These are phyloP conservation scores for Drosophila fuyamai DNA, from an alignment of 1,140 invertebrate species.

Conservation along the genomic window DNA sequence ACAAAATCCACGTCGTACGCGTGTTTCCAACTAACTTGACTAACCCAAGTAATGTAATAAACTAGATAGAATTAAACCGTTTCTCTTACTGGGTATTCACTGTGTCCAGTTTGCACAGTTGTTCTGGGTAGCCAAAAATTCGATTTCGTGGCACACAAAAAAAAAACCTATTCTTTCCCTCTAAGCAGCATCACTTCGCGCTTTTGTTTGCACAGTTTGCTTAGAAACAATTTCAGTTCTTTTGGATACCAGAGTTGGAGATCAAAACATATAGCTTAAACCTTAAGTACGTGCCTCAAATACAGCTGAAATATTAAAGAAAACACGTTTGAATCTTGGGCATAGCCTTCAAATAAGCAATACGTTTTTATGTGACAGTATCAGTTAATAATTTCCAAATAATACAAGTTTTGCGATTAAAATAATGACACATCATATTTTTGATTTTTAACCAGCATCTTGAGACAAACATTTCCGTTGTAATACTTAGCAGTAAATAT, in stretches of 20 bases:
- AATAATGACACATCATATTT: no score
- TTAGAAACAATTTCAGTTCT: conserved; percentile 6
- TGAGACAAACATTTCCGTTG: no score
- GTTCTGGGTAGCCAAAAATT: conserved; percentile 27
- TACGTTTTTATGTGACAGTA: not conserved
- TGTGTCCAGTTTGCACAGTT: conserved; percentile 61
- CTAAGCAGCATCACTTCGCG: not conserved
- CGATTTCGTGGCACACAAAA: conserved; percentile 34
- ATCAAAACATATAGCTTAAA: not conserved
- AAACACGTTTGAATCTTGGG: not conserved
- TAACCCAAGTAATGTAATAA: conserved; percentile 38
- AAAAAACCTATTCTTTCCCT: not conserved
- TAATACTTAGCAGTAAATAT: no score
- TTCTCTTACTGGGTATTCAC: conserved; percentile 15
- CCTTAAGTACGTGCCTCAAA: conserved; percentile 6
- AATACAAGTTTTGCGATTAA: not conserved
- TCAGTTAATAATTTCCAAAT: not conserved
- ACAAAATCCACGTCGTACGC: conserved; percentile 15
- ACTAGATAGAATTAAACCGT: conserved; percentile 37
- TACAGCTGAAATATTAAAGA: conserved; percentile 1
- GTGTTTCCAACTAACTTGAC: conserved; percentile 16
- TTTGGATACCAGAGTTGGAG: not conserved
- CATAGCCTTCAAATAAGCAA: not conserved
- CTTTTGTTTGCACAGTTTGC: conserved; percentile 35
- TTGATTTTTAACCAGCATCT: no score